Evolutionary conservation across 1,140 invertebrate genomes (phyloP), one percentile per base, ranked within the genome.

Genomic region (Drosophila busckii): DNA sequence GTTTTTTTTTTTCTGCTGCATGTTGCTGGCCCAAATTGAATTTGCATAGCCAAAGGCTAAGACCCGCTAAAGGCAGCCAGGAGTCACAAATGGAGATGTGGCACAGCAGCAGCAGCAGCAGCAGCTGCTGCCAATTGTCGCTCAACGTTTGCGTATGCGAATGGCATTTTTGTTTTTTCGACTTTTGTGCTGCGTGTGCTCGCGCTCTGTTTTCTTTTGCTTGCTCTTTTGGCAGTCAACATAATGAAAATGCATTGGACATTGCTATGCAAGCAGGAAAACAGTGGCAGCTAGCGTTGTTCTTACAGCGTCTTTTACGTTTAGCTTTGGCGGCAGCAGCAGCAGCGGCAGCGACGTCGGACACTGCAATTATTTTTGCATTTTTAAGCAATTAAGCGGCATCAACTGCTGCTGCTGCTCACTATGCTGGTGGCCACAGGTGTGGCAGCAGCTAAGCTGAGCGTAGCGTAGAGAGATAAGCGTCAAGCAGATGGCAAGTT

Each of bases 321-420:
- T 10, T 46, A 13, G 41, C 44, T 52, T 25, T 13, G 31, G 35
- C 19, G 31, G 52, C 38, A 19, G 26, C 26, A 25, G 13, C 38
- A 26, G 20, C 23, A 23, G 2, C 2, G n/a, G 20, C 12, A 7
- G 17, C 46, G 40, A 19, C n/a, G n/a, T n/a, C n/a, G n/a, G n/a
- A n/a, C n/a, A n/a, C 46, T 80, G 68, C 58, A 80, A 78, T 78
- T 68, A 78, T 63, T 68, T 80, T 80, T 59, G 50, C 75, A 78
- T 78, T 80, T 78, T 73, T 56, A 60, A 40, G 68, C 73, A 78
- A 78, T 78, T 80, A 78, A 78, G 75, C 66, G 46, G 13, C 35
- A 54, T 31, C 49, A 16, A 32, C 29, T 31, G 15, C 22, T 16
- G 29, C 23, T 54, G 25, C 10, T n/a, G 22, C n/a, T 25, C 42